phyloP scores from a whole-genome alignment of 2,797 vertebrate genomes.

The Semaprochilodus insignis region DNA sequence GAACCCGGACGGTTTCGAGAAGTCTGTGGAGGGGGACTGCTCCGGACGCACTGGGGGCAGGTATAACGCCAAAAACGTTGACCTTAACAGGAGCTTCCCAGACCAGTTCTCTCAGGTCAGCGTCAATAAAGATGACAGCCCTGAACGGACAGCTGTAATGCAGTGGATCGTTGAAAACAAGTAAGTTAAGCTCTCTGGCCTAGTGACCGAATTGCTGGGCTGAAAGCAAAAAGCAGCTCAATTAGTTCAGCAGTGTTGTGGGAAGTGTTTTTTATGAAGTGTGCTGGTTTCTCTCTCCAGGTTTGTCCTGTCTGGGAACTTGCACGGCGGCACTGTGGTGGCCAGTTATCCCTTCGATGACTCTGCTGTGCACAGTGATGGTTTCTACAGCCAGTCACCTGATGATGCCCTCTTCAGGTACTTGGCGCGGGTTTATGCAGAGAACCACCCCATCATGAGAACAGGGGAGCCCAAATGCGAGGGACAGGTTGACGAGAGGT shows the following conservation, averaged over 20 bases:
- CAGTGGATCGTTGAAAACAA: slow-evolving; percentile 90
- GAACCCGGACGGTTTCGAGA: slow-evolving; percentile 97
- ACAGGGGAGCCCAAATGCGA: slow-evolving; percentile 88
- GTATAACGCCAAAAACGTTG: slow-evolving; percentile 80
- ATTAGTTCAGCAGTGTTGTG: background rate
- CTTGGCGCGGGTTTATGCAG: slow-evolving; percentile 88
- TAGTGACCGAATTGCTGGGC: background rate
- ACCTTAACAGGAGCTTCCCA: slow-evolving; percentile 95
- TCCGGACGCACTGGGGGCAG: slow-evolving; percentile 72
- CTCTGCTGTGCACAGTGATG: slow-evolving; percentile 80
- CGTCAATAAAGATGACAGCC: slow-evolving; percentile 69
- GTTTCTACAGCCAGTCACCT: slow-evolving; percentile 87
- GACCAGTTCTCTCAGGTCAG: slow-evolving; percentile 82
- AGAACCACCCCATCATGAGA: slow-evolving; percentile 92
- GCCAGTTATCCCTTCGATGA: slow-evolving; percentile 98
- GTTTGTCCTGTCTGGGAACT: slow-evolving; percentile 95
- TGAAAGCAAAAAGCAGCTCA: too few relatives aligned
- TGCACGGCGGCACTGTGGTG: slow-evolving; percentile 95
- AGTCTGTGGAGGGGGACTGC: slow-evolving; percentile 86
- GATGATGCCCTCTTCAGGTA: slow-evolving; percentile 91
- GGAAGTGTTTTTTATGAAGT: background rate
- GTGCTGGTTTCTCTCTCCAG: slow-evolving; percentile 65
- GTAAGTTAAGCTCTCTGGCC: slow-evolving; percentile 71
- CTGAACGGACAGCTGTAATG: slow-evolving; percentile 89
- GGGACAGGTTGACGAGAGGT: slow-evolving; percentile 78